Evolutionary conservation across 2,888 invertebrate genomes (phyloP).

Genomic region (Drosophila putrida): DNA sequence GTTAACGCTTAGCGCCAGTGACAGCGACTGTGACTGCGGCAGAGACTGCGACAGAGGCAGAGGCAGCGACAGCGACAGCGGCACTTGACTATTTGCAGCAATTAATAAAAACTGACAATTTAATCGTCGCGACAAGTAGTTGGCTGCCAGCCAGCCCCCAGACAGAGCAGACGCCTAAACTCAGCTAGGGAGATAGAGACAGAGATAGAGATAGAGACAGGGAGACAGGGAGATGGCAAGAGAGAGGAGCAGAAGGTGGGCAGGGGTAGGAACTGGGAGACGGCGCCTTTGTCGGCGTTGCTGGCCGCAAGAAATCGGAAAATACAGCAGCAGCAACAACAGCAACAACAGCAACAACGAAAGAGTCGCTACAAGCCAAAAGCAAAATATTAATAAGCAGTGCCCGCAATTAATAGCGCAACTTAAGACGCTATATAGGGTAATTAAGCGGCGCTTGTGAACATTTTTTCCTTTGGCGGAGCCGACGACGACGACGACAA

Average conservation of each 20-base stretch:
- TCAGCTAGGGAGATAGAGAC: conserved; percentile 8
- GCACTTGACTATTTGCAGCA: conserved; percentile 76
- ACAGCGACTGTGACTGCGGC: conserved; percentile 23
- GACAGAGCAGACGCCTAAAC: conserved; percentile 55
- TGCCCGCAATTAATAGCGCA: conserved; percentile 82
- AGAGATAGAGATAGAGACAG: conserved; percentile 11
- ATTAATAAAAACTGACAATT: conserved; percentile 84
- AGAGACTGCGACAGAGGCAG: conserved; percentile 24
- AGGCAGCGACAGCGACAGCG: conserved; percentile 37
- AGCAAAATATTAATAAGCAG: conserved; percentile 79
- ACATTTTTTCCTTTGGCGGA: conserved; percentile 75
- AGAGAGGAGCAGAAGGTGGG: conserved; percentile 3
- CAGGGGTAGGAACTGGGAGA: not conserved
- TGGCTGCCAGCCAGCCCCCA: conserved; percentile 78
- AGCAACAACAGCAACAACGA: conserved; percentile 1
- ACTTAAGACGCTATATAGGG: conserved; percentile 82
- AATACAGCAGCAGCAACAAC: conserved; percentile 22
- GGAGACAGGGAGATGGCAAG: conserved; percentile 4
- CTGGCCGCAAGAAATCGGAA: conserved; percentile 48
- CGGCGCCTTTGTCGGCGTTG: conserved; percentile 74
- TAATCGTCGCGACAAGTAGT: conserved; percentile 83
- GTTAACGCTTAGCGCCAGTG: conserved; percentile 69
- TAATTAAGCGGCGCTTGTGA: conserved; percentile 81
- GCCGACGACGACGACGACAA: conserved; percentile 59
- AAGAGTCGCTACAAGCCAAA: conserved; percentile 52